Conservation (phyloP, 2,888 invertebrate species). For the Drosophila nigritarsus region DNA sequence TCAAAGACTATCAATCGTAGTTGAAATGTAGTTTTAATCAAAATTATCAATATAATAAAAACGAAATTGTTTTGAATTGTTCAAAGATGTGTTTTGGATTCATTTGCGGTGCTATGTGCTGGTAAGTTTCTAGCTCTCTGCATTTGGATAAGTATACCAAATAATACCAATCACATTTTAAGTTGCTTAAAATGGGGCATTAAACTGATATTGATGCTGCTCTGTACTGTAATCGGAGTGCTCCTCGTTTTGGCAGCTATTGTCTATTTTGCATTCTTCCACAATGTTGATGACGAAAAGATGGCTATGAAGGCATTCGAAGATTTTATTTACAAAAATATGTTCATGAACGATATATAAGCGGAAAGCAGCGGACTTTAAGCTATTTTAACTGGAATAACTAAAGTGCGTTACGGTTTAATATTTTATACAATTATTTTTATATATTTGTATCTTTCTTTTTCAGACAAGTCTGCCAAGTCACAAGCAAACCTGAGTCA, state of each 20-base stretch:
- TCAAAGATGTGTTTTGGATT: conserved; percentile 8
- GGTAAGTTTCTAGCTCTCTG: background rate
- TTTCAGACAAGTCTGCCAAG: background rate
- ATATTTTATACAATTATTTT: background rate
- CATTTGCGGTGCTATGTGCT: background rate
- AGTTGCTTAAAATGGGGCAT: conserved; percentile 8
- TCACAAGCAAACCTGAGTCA: background rate
- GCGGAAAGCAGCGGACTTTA: background rate
- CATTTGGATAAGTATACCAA: background rate
- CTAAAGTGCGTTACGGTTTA: background rate
- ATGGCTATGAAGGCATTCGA: background rate
- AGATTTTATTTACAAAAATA: background rate
- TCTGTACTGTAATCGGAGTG: background rate
- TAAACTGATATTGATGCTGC: background rate
- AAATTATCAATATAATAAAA: background rate
- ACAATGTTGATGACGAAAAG: background rate
- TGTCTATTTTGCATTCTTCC: conserved; percentile 14
- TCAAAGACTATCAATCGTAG: background rate
- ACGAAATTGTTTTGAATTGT: too few relatives aligned
- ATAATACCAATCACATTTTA: background rate
- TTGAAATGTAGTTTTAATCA: background rate
- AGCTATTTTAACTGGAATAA: background rate
- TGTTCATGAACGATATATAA: background rate
- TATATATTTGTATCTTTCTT: background rate
- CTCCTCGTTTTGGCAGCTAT: background rate